Percentiles rank a stretch among this genome's conserved stretches.
These are phyloP conservation scores for Bombus pascuorum DNA, from an alignment of 1,140 invertebrate species.

Conservation along the genomic window DNA sequence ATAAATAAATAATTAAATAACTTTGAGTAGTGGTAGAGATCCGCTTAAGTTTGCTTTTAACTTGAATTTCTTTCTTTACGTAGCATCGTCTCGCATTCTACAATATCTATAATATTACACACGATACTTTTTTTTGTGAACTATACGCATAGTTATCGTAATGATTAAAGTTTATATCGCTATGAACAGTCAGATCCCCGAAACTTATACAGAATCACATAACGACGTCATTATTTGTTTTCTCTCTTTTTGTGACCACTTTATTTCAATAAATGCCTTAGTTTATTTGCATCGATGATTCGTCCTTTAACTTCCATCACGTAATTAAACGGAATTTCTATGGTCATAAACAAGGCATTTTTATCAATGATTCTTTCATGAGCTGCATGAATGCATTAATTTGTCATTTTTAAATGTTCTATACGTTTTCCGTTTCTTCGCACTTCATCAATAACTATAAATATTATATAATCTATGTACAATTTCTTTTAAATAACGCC, in stretches of 20 bases:
- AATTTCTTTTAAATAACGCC: conserved; percentile 74
- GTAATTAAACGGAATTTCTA: conserved; percentile 7
- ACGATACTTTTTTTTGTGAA: conserved; percentile 78
- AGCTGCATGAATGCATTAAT: background rate
- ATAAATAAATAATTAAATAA: conserved; percentile 83
- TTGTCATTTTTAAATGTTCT: conserved; percentile 41
- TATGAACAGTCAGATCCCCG: conserved; percentile 78
- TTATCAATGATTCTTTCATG: conserved; percentile 25
- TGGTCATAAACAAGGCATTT: conserved; percentile 58
- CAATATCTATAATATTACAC: conserved; percentile 81
- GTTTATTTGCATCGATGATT: conserved; percentile 7
- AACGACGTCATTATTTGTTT: conserved; percentile 43
- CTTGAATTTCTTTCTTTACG: conserved; percentile 64
- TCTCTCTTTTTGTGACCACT: conserved; percentile 42
- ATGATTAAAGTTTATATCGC: conserved; percentile 74
- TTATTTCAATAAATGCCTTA: conserved; percentile 48
- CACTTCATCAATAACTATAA: conserved; percentile 74
- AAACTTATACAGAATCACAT: conserved; percentile 64
- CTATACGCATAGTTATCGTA: conserved; percentile 79
- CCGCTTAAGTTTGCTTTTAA: conserved; percentile 67
- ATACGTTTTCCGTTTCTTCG: conserved; percentile 37
- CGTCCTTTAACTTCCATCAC: conserved; percentile 12
- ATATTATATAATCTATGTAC: conserved; percentile 78
- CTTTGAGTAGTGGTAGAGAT: conserved; percentile 77
- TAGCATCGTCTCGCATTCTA: conserved; percentile 75